Percentiles rank a stretch among this genome's conserved stretches.
Evolutionary conservation across 2,888 invertebrate species (phyloP).

Genomic region (Diarsia mendica): DNA sequence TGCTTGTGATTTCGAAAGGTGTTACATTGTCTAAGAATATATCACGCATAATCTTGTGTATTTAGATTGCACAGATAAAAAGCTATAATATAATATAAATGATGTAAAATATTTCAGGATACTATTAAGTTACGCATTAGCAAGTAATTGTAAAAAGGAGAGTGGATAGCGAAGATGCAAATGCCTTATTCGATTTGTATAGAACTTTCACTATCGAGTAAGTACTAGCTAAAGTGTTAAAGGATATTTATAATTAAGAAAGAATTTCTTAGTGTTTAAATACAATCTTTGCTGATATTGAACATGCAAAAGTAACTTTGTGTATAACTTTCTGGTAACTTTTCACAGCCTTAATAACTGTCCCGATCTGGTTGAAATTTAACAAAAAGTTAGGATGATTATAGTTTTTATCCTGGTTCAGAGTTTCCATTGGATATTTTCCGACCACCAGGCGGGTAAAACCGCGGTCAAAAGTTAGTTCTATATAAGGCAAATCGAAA

Average conservation of each 20-base stretch:
- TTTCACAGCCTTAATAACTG: not conserved
- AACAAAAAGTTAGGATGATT: too few relatives aligned
- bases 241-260: constrained; percentile 15
- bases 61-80: not conserved
- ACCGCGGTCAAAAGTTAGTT: not conserved
- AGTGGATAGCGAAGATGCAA: constrained; percentile 20
- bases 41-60: not conserved
- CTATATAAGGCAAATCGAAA: constrained; percentile 17
- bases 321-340: not conserved
- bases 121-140: not conserved
- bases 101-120: not conserved
- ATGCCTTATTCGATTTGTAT: constrained; percentile 4
- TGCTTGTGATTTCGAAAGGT: not conserved
- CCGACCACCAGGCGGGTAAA: not conserved
- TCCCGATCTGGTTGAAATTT: not conserved
- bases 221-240: not conserved
- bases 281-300: not conserved
- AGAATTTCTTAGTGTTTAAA: not conserved
- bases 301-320: not conserved
- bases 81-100: too few relatives aligned
- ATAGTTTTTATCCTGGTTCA: not conserved
- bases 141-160: constrained; percentile 16
- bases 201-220: constrained; percentile 39
- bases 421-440: not conserved
- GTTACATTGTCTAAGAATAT: not conserved